Evolutionary conservation across 2,888 invertebrate genomes (phyloP), one percentile per base, ranked within the genome.

Genomic region (Digitonthophagus gazella): DNA sequence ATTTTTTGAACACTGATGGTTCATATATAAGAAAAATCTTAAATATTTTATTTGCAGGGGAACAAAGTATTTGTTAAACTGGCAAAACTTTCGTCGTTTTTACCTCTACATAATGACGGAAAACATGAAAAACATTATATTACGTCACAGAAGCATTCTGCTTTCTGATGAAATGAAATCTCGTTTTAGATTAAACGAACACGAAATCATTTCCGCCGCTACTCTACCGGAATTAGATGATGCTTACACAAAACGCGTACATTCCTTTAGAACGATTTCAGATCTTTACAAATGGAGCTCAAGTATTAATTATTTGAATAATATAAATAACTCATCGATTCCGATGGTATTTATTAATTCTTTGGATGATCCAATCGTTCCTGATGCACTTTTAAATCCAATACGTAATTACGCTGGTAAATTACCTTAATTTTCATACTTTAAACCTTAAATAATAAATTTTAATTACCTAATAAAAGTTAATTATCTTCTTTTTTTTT

Each of bases 61-160:
- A 65, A 91, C 93, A 79, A 91, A 91, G 77, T 90, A 89, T 84
- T 84, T 96, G 74, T 84, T 93, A 44, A 91, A 93, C 80, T 96
- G 96, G 96, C 91, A 92, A 80, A 93, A 95, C 81, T 91, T 96
- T 84, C 88, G 96, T 14, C 90, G 96, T 1, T 90, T 94, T 78
- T 97, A 97, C 83, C 85, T 96, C 69, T 96, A 94, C 83, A 90
- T 94, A 70, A 96, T 97, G 93, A 96, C 96, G 0, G 95, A 95
- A 81, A 95, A 95, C 81, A 91, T 96, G 81, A 93, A 94, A 75
- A 91, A 90, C 78, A 91, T 97, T 70, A 92, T 97, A 74, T 86
- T 93, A n/a, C 87, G 91, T 66, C 95, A 97, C 83, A 90, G 93
- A 76, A 87, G 90, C 73, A 87, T 90, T 69, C 83, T 96, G 67